Percentiles rank a stretch among this genome's conserved stretches.
Conservation (phyloP, 2,888 invertebrate genomes). For the Parochlus steinenii region DNA sequence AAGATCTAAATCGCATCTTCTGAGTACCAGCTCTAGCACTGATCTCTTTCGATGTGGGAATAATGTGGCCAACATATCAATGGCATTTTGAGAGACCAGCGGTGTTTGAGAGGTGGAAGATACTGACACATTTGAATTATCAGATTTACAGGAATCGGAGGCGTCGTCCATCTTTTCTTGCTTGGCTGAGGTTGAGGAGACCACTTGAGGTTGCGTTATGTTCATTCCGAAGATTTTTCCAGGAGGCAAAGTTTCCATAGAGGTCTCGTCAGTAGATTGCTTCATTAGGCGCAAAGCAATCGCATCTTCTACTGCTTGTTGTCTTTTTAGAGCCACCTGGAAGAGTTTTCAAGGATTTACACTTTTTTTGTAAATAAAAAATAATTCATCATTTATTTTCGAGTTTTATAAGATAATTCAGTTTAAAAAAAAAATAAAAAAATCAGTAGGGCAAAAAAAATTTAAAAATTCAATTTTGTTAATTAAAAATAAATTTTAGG, state of each 20-base stretch:
- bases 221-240: slow-evolving; percentile 84
- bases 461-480: not conserved
- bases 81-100: slow-evolving; percentile 49
- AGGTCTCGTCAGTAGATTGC: slow-evolving; percentile 70
- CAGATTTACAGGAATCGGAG: slow-evolving; percentile 15
- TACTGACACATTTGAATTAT: slow-evolving; percentile 15
- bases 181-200: slow-evolving; percentile 24
- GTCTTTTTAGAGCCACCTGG: slow-evolving; percentile 85
- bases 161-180: slow-evolving; percentile 14
- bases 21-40: slow-evolving; percentile 78
- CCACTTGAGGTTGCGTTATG: slow-evolving; percentile 56
- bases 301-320: slow-evolving; percentile 94
- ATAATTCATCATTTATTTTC: slow-evolving; percentile 13
- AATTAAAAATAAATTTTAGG: not conserved
- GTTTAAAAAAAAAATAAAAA: slow-evolving; percentile 8
- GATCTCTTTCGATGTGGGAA: slow-evolving; percentile 82
- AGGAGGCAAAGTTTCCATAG: slow-evolving; percentile 58
- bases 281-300: slow-evolving; percentile 82
- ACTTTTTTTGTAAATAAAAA: slow-evolving; percentile 14
- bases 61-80: slow-evolving; percentile 72
- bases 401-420: too few species aligned
- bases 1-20: slow-evolving; percentile 82
- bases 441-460: slow-evolving; percentile 2
- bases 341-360: slow-evolving; percentile 11
- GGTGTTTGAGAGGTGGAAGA: slow-evolving; percentile 17